Percentiles rank a stretch among this genome's conserved stretches.
phyloP scores from a whole-genome alignment of 1,140 invertebrate genomes.

The Drosophila cardini region DNA sequence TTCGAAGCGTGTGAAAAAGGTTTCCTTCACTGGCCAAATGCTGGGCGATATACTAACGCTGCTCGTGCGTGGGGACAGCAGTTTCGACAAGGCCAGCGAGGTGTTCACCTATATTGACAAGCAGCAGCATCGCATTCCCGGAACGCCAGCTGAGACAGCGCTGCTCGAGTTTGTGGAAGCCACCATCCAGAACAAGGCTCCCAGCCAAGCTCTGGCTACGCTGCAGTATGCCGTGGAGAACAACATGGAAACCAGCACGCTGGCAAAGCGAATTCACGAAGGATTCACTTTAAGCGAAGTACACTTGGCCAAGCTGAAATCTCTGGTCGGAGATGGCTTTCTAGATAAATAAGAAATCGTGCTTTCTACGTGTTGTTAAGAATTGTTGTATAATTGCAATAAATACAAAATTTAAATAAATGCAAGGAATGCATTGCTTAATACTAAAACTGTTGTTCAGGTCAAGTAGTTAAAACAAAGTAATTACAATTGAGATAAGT shows the following conservation, averaged over 20 bases:
- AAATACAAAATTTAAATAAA: constrained; percentile 42
- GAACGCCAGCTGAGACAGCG: constrained; percentile 85
- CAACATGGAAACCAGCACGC: constrained; percentile 85
- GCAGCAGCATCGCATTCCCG: constrained; percentile 85
- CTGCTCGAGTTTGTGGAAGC: constrained; percentile 85
- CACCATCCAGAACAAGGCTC: constrained; percentile 85
- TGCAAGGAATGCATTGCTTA: constrained; percentile 38
- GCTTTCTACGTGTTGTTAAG: constrained; percentile 11
- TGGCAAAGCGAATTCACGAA: constrained; percentile 84
- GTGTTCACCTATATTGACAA: constrained; percentile 86
- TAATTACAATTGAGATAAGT: not conserved
- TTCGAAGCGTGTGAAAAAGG: constrained; percentile 66
- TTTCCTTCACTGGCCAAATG: constrained; percentile 87
- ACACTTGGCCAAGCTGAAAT: constrained; percentile 85
- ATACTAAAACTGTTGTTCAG: constrained; percentile 21
- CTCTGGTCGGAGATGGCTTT: constrained; percentile 85
- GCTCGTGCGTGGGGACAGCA: constrained; percentile 84
- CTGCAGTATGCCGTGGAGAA: constrained; percentile 86
- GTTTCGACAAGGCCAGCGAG: constrained; percentile 85
- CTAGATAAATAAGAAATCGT: constrained; percentile 56
- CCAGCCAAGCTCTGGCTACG: constrained; percentile 85
- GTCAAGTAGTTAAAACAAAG: not conserved
- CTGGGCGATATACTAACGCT: constrained; percentile 86
- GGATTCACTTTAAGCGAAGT: constrained; percentile 85
- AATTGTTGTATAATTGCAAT: constrained; percentile 47